phyloP scores from a whole-genome alignment of 2,113 vertebrate species.

The Podarcis cretensis region DNA sequence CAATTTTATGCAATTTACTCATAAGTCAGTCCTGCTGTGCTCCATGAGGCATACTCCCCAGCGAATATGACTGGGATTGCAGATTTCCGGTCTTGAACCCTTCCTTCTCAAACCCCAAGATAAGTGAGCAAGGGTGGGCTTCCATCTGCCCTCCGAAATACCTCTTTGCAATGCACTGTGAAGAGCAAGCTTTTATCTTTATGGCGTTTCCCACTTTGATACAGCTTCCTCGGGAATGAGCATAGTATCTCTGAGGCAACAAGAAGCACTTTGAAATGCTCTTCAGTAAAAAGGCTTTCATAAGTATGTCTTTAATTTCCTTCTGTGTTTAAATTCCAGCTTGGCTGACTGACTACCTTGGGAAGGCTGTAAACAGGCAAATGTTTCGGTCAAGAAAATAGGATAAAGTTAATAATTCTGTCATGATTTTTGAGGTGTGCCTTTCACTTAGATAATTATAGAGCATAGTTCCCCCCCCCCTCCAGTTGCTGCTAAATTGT shows the following conservation, averaged over 20 bases:
- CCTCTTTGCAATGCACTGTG: constrained; percentile 7
- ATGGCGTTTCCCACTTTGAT: constrained; percentile 41
- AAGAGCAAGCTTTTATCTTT: constrained; percentile 28
- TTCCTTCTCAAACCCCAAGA: background rate
- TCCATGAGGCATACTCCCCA: background rate
- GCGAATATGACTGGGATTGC: background rate
- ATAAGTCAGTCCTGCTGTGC: background rate
- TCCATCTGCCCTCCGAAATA: background rate
- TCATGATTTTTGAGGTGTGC: background rate
- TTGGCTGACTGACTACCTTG: background rate
- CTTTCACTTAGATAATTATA: background rate
- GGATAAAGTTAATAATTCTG: background rate
- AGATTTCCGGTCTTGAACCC: background rate
- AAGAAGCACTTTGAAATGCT: constrained; percentile 23
- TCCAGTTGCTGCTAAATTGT: background rate
- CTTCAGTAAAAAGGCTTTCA: background rate
- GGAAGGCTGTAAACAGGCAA: background rate
- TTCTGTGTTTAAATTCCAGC: background rate
- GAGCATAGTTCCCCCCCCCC: background rate
- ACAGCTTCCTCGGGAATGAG: constrained; percentile 29
- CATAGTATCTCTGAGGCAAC: constrained; percentile 14
- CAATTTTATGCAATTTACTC: background rate
- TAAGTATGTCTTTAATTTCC: background rate
- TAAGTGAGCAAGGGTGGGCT: background rate
- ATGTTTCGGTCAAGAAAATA: background rate